phyloP scores from a whole-genome alignment of 2,797 vertebrate genomes.

The Buceros bicornis region DNA sequence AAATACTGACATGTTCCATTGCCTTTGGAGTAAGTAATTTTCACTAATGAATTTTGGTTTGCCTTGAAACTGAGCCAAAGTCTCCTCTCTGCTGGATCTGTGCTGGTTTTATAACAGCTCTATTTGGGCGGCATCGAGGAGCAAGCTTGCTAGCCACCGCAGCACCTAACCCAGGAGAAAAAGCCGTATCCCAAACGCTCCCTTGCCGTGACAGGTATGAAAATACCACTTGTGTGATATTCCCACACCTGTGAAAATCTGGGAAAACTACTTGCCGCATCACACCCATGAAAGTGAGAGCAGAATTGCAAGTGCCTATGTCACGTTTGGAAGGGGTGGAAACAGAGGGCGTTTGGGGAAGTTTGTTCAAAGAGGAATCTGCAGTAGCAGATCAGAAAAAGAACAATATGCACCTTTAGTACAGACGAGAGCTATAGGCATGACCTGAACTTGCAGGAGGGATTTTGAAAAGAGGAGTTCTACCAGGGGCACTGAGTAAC shows the following conservation, averaged over 20 bases:
- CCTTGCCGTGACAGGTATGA: background rate
- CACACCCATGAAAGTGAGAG: background rate
- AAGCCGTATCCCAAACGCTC: background rate
- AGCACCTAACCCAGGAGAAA: background rate
- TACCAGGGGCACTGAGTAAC: accelerated
- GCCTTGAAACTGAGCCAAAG: background rate
- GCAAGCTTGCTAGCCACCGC: background rate
- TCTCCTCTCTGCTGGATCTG: background rate
- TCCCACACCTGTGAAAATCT: background rate
- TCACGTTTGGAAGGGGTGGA: background rate
- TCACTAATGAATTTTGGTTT: background rate
- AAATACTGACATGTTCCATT: background rate
- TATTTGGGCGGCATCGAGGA: background rate
- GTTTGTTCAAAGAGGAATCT: background rate
- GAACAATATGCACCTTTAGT: background rate
- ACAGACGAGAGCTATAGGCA: background rate
- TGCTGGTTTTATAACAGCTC: background rate
- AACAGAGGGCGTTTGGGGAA: background rate
- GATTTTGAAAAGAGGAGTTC: background rate
- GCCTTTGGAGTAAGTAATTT: background rate
- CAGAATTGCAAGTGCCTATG: background rate
- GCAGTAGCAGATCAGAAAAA: background rate
- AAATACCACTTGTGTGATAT: background rate
- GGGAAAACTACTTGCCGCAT: background rate
- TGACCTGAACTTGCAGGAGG: background rate